phyloP scores from a whole-genome alignment of 2,888 invertebrate species.

The Ormia ochracea region DNA sequence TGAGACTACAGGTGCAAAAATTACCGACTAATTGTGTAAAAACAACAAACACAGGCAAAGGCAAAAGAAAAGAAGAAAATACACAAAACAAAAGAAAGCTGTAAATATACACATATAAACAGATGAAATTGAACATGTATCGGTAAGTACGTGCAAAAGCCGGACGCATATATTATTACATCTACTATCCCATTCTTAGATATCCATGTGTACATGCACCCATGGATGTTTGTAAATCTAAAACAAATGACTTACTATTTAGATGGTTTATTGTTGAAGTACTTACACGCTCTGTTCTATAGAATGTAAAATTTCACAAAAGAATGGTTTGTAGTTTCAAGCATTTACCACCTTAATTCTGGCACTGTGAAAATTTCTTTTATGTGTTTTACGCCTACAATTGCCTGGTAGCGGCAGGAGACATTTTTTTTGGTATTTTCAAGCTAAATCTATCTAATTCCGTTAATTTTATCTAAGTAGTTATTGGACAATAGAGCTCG shows the following conservation, averaged over 20 bases:
- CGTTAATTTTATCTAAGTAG: constrained; percentile 39
- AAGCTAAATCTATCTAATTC: constrained; percentile 25
- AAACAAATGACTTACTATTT: not conserved
- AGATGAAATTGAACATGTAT: not conserved
- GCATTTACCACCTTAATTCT: constrained; percentile 63
- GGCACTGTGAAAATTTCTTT: constrained; percentile 73
- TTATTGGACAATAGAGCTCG: not conserved
- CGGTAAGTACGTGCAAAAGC: no score
- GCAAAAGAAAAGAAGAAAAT: not conserved
- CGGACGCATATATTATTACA: no score
- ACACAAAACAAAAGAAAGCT: no score
- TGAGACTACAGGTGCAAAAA: constrained; percentile 62
- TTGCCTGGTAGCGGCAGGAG: constrained; percentile 24
- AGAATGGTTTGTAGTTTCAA: constrained; percentile 30
- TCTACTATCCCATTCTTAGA: no score
- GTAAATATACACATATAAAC: not conserved
- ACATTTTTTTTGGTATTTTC: not conserved
- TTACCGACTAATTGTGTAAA: constrained; percentile 32
- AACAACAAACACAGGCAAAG: constrained; percentile 1
- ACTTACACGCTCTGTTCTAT: not conserved
- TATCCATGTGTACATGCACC: not conserved
- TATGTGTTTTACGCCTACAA: constrained; percentile 62
- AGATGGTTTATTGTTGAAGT: constrained; percentile 3
- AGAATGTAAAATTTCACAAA: constrained; percentile 45
- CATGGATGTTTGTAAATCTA: not conserved